Base-by-base conservation (phyloP, 2,888 invertebrate species). In the Micoletzkya japonica region DNA sequence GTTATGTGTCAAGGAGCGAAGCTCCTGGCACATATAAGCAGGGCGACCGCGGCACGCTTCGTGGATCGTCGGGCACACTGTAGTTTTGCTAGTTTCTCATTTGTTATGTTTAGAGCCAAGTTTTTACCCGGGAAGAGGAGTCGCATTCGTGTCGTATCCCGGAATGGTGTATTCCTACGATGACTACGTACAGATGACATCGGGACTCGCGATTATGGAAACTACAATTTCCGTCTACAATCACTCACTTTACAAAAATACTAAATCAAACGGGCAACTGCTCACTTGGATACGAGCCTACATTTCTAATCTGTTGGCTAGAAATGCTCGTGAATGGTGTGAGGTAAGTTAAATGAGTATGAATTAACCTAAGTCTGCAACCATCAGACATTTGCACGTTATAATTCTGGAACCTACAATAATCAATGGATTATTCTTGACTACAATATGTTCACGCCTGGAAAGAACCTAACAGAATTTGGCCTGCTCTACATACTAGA, bases 371-470 rank as follows among this genome's bases (percentile, higher is more conserved):
- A n/a, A n/a, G n/a, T n/a, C n/a, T 26, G 7, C n/a, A 54, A 10
- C 7, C 7, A 54, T 3, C 26, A 89, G 54, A 87, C 90, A 1
- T 90, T 94, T 81, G 88, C 90, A 0, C 87, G 88, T 7, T 90
- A 90, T 85, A 92, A 92, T 87, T 92, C 92, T 39, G 70, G 69
- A 2, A 92, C 92, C 56, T 89, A 92, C 72, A 91, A 91, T 86
- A 92, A 93, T 83, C 93, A 94, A 85, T 95, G 94, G 73, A 75
- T 93, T 79, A 89, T 92, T 4, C 89, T 93, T 0, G 92, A 93
- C 86, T 91, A 91, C 82, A 90, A 90, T 64, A 88, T 89, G 79
- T 91, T 91, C 85, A 86, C 81, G 52, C 88, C 89, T 1, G 86
- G 87, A 4, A 80, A 80, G 69, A 80, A 84, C n/a, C 76, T 86